These are phyloP conservation scores for Silurus aristotelis DNA, from an alignment of 2,797 vertebrate genomes.

Conservation along the genomic window DNA sequence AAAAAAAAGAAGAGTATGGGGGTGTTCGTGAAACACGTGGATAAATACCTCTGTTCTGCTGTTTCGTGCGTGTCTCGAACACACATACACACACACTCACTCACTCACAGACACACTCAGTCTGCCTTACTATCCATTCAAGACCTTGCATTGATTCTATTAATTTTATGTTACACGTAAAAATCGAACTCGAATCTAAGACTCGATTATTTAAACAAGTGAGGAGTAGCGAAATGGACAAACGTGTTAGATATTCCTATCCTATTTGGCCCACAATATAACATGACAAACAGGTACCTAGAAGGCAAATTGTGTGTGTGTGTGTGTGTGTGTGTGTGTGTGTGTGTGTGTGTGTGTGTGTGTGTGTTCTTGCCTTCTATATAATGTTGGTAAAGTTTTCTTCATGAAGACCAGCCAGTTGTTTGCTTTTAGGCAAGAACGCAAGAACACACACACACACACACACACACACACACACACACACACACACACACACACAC, in stretches of 20 bases:
- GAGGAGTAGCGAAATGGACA: background rate
- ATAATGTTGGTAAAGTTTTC: background rate
- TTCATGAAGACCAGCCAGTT: background rate
- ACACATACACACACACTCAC: conserved; percentile 23
- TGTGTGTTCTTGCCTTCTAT: too few relatives aligned
- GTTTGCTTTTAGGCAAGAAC: background rate
- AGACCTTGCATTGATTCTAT: background rate
- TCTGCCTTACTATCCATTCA: background rate
- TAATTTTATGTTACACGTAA: conserved; percentile 12
- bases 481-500: background rate
- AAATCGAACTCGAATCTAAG: background rate
- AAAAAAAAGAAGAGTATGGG: conserved; percentile 5
- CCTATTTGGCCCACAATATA: too few relatives aligned
- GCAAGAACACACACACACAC: background rate
- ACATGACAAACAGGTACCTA: too few relatives aligned
- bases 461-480: background rate
- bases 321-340: too few relatives aligned
- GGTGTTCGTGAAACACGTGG: conserved; percentile 23
- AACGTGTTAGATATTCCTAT: too few relatives aligned
- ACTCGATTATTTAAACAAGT: background rate
- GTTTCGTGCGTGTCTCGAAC: background rate
- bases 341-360: too few relatives aligned
- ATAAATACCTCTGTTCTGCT: conserved; percentile 27
- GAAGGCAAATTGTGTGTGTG: too few relatives aligned
- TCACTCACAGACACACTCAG: background rate